Evolutionary conservation across 1,140 invertebrate genomes (phyloP).

Genomic region (Neodiprion virginianus): DNA sequence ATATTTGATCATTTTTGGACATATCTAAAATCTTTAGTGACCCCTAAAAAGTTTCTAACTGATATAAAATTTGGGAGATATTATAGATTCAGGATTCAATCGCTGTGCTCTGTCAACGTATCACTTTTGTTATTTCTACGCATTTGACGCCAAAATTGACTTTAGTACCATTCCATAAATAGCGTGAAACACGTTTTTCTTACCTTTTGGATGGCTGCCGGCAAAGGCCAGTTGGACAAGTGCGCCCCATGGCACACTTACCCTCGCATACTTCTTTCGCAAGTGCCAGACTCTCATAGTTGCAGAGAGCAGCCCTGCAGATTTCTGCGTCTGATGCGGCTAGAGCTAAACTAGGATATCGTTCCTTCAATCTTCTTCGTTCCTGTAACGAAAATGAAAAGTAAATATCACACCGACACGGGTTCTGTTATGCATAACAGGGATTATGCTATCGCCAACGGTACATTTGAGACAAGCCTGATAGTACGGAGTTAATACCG

Average conservation of each 20-base stretch:
- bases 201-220: slow-evolving; percentile 64
- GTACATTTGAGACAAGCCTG: slow-evolving; percentile 10
- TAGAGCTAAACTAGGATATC: slow-evolving; percentile 81
- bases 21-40: too few relatives aligned
- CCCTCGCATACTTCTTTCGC: slow-evolving; percentile 85
- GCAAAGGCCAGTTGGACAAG: slow-evolving; percentile 81
- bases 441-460: background rate
- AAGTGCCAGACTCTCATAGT: slow-evolving; percentile 80
- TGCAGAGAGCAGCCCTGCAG: slow-evolving; percentile 77
- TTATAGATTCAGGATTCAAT: too few relatives aligned
- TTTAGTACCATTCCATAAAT: too few relatives aligned
- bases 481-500: background rate
- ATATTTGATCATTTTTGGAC: too few relatives aligned
- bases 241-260: slow-evolving; percentile 81
- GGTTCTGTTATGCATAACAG: background rate
- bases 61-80: too few relatives aligned
- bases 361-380: slow-evolving; percentile 79
- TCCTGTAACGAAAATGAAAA: slow-evolving; percentile 66
- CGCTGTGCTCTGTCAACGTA: too few relatives aligned
- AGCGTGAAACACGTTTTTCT: too few relatives aligned
- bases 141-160: too few relatives aligned
- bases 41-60: too few relatives aligned
- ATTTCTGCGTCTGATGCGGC: slow-evolving; percentile 76
- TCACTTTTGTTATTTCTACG: too few relatives aligned
- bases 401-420: background rate